A percentile compares a stretch with the other conserved stretches of the same genome.
These are phyloP conservation scores for Tiliacea citrago DNA, from an alignment of 2,888 invertebrate genomes.

Conservation along the genomic window DNA sequence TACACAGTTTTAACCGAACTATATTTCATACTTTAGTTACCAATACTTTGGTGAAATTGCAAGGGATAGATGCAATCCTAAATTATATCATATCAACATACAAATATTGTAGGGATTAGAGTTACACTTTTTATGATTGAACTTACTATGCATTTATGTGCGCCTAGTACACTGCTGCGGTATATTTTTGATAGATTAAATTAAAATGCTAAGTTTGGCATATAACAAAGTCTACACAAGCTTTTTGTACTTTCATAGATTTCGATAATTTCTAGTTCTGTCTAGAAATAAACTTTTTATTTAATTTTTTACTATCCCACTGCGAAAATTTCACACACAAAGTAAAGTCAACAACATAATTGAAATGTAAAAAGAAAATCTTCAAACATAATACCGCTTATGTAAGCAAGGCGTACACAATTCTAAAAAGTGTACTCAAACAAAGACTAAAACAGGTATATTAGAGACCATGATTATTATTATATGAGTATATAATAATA, in stretches of 20 bases:
- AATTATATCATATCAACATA: conserved; percentile 68
- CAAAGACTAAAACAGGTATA: conserved; percentile 81
- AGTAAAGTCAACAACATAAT: not conserved
- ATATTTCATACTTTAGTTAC: conserved; percentile 61
- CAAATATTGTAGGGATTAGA: conserved; percentile 61
- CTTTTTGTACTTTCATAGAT: conserved; percentile 60
- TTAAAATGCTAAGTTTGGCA: not conserved
- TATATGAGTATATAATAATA: conserved; percentile 68
- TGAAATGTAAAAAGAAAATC: not conserved
- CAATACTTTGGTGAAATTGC: conserved; percentile 31
- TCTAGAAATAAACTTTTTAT: conserved; percentile 21
- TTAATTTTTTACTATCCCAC: conserved; percentile 25
- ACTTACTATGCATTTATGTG: conserved; percentile 62
- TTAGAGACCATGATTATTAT: conserved; percentile 81
- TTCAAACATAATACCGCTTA: conserved; percentile 26
- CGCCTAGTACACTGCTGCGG: conserved; percentile 22
- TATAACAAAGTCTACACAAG: not conserved
- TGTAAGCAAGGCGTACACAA: conserved; percentile 38
- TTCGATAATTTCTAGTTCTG: conserved; percentile 13
- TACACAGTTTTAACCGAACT: conserved; percentile 46
- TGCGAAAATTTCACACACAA: not conserved
- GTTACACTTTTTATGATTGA: conserved; percentile 63
- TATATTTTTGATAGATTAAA: conserved; percentile 23
- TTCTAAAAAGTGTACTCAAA: conserved; percentile 64
- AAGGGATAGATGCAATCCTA: conserved; percentile 70